Evolutionary conservation across 2,113 vertebrate genomes (phyloP), one percentile per base, ranked within the genome.

Genomic region (Motacilla alba): DNA sequence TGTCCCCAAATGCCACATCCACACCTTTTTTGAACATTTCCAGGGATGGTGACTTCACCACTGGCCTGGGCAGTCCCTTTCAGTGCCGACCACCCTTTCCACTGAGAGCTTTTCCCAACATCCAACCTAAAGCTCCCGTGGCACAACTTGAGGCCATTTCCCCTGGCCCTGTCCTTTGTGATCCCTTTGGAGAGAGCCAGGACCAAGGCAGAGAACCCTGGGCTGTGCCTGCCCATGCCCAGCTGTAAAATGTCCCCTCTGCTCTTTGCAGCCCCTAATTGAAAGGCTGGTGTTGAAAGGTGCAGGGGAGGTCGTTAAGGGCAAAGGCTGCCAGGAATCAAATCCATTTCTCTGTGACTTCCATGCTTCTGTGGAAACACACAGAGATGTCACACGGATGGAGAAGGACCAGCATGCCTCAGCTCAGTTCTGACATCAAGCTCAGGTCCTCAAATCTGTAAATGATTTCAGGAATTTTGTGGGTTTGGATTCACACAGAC

Each of bases 381-480:
- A 18, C 5, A 15, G n/a, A 35, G 14, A 16, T 16, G 56, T 17
- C 46, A 46, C 62, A 7, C 0, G 0, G 13, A 15, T n/a, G 13
- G 28, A 60, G 55, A 26, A 46, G 12, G 9, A 46, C 15, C 39
- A 46, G 10, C 0, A 1, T 9, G 37, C 33, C 20, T 15, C 62
- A 30, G 28, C 44, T 52, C 2, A 0, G 11, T 39, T 53, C 37
- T 67, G 44, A 46, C 44, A 33, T 24, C 37, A 17, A 17, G 23
- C 23, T 46, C 39, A 8, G 14, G 8, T 19, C 52, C 22, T 59
- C 55, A 44, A 23, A n/a, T 30, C 39, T 35, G n/a, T 35, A 75
- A 53, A 68, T 26, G 24, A 62, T 35, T 68, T 47, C n/a, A 62
- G 78, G 30, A 14, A 12, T 60, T 41, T 68, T 19, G 24, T 62